Conservation (phyloP, 35 echinoderm and acorn worm genomes). For the Holothuria glaberrima region DNA sequence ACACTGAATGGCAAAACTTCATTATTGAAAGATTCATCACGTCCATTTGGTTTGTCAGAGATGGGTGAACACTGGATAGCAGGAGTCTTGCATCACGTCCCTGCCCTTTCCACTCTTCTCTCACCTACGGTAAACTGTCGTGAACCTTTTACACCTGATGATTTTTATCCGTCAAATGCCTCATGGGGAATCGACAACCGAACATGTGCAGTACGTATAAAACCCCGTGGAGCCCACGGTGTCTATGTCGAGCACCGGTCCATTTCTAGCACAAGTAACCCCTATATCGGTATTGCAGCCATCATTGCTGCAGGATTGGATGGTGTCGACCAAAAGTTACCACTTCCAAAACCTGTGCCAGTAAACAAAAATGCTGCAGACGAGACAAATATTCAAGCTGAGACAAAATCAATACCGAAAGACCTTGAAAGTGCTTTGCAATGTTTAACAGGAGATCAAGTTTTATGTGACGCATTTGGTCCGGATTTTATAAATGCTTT, state of each 20-base stretch:
- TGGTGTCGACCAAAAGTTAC: conserved; percentile 49
- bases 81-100: conserved; percentile 60
- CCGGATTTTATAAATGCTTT: conserved; percentile 54
- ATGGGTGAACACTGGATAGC: too few relatives aligned
- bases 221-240: conserved; percentile 48
- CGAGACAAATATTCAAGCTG: neutral
- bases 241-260: conserved; percentile 63
- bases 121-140: conserved; percentile 74
- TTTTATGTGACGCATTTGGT: conserved; percentile 20
- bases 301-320: conserved; percentile 67
- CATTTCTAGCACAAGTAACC: conserved; percentile 44
- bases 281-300: conserved; percentile 57
- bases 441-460: too few relatives aligned
- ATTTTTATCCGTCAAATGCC: conserved; percentile 58
- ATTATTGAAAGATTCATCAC: too few relatives aligned
- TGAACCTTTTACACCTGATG: conserved; percentile 37
- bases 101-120: conserved; percentile 61
- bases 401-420: neutral
- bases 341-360: conserved; percentile 16
- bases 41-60: too few relatives aligned
- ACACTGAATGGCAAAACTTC: conserved; percentile 25
- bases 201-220: conserved; percentile 68
- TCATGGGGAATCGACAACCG: conserved; percentile 85
- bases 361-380: neutral
- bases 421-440: conserved; percentile 48